A percentile compares a stretch with the other conserved stretches of the same genome.
Evolutionary conservation across 37 sponge, comb jelly and placozoan species (phyloP).

Genomic region (Lycopodina hypogea): DNA sequence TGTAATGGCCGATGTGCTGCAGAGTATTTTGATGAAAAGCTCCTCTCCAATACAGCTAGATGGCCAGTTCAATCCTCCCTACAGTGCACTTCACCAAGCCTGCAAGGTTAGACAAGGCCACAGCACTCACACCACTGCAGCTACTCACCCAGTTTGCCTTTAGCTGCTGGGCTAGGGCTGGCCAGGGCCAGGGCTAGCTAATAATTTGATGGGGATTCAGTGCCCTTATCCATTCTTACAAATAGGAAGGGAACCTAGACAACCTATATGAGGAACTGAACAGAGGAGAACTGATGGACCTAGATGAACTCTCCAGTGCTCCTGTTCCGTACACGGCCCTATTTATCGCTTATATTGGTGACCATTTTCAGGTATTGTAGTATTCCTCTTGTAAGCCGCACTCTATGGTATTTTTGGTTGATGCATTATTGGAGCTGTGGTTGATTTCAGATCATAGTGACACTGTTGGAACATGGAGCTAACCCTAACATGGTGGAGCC

Average conservation of each 20-base stretch:
- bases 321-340: conserved; percentile 44
- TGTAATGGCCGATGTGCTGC: background rate
- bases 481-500: conserved; percentile 55
- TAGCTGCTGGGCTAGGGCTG: no score
- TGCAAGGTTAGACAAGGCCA: conserved; percentile 29
- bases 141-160: no score
- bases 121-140: no score
- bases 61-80: background rate
- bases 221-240: background rate
- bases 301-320: conserved; percentile 31
- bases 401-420: background rate
- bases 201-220: background rate
- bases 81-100: conserved; percentile 36
- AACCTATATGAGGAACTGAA: conserved; percentile 27
- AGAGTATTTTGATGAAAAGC: background rate
- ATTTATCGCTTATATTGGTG: conserved; percentile 62
- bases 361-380: conserved; percentile 61
- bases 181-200: no score
- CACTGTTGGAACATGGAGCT: conserved; percentile 63
- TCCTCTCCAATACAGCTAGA: background rate
- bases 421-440: background rate
- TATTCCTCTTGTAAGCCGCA: no score
- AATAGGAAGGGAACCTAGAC: conserved; percentile 60
- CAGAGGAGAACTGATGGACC: conserved; percentile 21
- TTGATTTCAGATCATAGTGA: conserved; percentile 49